Base-by-base conservation (phyloP, 2,797 vertebrate species). In the Limosa lapponica region DNA sequence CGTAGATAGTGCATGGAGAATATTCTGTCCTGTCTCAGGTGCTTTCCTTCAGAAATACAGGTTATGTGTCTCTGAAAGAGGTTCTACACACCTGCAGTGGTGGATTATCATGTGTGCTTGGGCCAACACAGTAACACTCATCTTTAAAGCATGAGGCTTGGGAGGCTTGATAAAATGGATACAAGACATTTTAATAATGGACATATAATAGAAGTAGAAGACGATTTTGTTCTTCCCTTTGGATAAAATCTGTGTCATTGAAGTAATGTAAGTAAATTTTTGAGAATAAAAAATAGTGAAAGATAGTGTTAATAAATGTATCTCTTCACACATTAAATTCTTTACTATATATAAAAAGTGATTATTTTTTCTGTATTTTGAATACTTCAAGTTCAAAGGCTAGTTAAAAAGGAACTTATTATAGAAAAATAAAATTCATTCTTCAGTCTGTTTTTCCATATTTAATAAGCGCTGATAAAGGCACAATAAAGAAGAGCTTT, bases 381-480 rank as follows among this genome's bases (percentile, higher is more conserved):
- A 82, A 82, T 75, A 34, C 5, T 78, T 88, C 8, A 16, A 61
- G 16, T 83, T 95, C 36, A 87, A 90, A 80, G 5, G 6, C 30
- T 71, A 81, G 39, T 77, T 75, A 49, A 69, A 92, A 90, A 46
- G 6, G 17, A 81, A 57, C 13, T 48, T 36, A 61, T 55, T 85
- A 36, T 14, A 90, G 22, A 66, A 61, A 87, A 93, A 18, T 36
- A 8, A n/a, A 49, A 69, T 57, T 81, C 1, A 58, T 79, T 78
- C 36, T 25, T 67, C 17, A 54, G 13, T 72, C 43, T 75, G 11
- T 13, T 90, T 94, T 94, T 71, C 51, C 34, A 10, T 59, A 59
- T 84, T 96, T 85, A 92, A 84, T 73, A 91, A 89, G 72, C 48
- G 80, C 39, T 59, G 74, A 92, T 94, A 86, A 95, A 74, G 18